Evolutionary conservation across 2,888 invertebrate genomes (phyloP), one percentile per base, ranked within the genome.

Genomic region (Galeruca laticollis): DNA sequence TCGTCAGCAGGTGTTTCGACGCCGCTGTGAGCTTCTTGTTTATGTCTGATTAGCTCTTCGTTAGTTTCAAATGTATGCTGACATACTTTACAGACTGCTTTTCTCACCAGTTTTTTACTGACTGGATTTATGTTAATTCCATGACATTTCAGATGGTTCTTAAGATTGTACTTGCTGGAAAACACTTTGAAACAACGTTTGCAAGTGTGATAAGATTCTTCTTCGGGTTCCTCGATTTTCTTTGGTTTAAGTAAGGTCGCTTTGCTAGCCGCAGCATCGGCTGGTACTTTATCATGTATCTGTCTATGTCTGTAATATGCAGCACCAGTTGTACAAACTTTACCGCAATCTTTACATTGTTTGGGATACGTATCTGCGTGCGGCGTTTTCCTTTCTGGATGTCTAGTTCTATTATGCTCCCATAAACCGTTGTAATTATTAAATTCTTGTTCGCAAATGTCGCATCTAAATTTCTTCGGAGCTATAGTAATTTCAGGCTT

Each of bases 21-120:
- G 3, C 13, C 21, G 11, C 59, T 70, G 51, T 81, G 82, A 68
- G 87, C 88, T 52, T 88, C 85, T 69, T 87, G 87, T 73, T 88
- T 89, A 72, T 90, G 90, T 76, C 87, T 87, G 74, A 88, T 87
- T 66, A 90, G 82, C 1, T 88, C 88, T 5, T 88, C 84, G 60
- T 86, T 80, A 1, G 87, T 89, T 0, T 88, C 86, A 72, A 89
- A 89, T 13, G 80, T 88, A 80, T 90, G 89, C n/a, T 91, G 90
- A 75, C 92, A 92, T 56, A 89, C 86, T 71, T 91, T 89, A 80
- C 91, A 92, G 49, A 87, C 87, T 75, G 88, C 89, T 56, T 81
- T 82, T 68, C 80, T 82, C 10, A 74, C 66, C 18, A 80, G 78
- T 54, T 79, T 79, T 8, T 75, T 78, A 20, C 78, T 80, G 2